Evolutionary conservation across 1,140 invertebrate species (phyloP), one percentile per base, ranked within the genome.

Genomic region (Drosophila azteca): DNA sequence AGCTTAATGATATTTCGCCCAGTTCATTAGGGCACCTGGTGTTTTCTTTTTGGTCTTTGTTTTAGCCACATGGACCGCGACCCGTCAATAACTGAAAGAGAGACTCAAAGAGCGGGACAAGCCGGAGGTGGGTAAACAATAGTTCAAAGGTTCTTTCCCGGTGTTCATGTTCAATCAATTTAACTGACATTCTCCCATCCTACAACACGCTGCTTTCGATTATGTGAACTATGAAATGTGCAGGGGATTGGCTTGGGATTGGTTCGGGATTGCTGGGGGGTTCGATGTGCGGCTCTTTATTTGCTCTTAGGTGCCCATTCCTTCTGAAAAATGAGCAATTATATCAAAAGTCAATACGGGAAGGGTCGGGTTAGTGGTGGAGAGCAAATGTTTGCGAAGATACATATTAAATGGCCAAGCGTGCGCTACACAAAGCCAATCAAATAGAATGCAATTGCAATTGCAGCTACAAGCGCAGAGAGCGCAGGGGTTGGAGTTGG

Each of bases 121-220:
- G 20, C 4, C 17, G 22, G 20, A 17, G n/a, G 13, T 11, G 26
- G 6, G 44, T 39, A 39, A 8, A 31, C 8, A 8, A 31, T 17
- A 7, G 73, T 44, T 46, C 13, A 72, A 65, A 67, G 73, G 58
- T 58, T 49, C 54, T 17, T 22, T n/a, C 26, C 15, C 71, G 66
- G 60, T 20, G 17, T 20, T 20, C 63, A 57, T 73, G 63, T 66
- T 83, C 77, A 85, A 84, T 84, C 81, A 73, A 72, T 62, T 72
- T 66, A 39, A 65, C 52, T 69, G 81, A 54, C 80, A 45, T 65
- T 64, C 17, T 31, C 45, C 59, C 53, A 63, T 63, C 68, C 39
- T 52, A 50, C 17, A 57, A 57, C 29, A 26, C 35, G 31, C 53
- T 39, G 35, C 31, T 46, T 49, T 49, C 39, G 53, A 64, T 74